phyloP scores from a whole-genome alignment of 2,888 invertebrate species.

The Lasius fuliginosus region DNA sequence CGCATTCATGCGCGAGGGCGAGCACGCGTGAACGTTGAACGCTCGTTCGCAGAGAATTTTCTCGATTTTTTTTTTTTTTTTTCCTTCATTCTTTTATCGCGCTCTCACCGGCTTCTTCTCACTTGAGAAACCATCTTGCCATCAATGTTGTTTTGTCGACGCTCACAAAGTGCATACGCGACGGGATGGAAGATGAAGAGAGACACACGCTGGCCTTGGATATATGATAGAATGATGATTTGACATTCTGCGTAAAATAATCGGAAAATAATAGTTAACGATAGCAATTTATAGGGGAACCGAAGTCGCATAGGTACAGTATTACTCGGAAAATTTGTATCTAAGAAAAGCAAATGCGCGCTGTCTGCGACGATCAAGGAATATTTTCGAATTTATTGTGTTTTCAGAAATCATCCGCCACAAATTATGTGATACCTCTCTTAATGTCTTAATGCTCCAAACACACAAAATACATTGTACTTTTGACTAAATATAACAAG shows the following conservation, averaged over 20 bases:
- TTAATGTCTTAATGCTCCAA: not conserved
- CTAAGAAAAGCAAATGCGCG: not conserved
- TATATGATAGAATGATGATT: not conserved
- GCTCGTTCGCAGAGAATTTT: constrained; percentile 31
- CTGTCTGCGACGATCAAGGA: not conserved
- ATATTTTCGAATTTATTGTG: not conserved
- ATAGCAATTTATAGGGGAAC: not conserved
- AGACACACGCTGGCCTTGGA: not conserved
- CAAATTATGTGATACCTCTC: not conserved
- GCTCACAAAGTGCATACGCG: not conserved
- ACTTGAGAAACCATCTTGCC: constrained; percentile 25
- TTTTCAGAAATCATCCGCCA: not conserved
- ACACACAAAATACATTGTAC: not conserved
- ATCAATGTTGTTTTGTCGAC: constrained; percentile 25
- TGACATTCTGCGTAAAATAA: not conserved
- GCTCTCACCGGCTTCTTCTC: constrained; percentile 20
- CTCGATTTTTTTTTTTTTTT: constrained; percentile 27
- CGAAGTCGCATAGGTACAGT: not conserved
- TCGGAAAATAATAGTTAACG: not conserved
- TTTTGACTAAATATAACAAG: not conserved
- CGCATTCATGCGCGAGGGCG: constrained; percentile 59
- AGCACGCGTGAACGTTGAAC: constrained; percentile 57
- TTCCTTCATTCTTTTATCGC: constrained; percentile 1
- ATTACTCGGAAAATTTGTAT: not conserved
- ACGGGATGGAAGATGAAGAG: not conserved